Conservation (phyloP, 2,797 vertebrate genomes). For the Toxotes lorentzi region DNA sequence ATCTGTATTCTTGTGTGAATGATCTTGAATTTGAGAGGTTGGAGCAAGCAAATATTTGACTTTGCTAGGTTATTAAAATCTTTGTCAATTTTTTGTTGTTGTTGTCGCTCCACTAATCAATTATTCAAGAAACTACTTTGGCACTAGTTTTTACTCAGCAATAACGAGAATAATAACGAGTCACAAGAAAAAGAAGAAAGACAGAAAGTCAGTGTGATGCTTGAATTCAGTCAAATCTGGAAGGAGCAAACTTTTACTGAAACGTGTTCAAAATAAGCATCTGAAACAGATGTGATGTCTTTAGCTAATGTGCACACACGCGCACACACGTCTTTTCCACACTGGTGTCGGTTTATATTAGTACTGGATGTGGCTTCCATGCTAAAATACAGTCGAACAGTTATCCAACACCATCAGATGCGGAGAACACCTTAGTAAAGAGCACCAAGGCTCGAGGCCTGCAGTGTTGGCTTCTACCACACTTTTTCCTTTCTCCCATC, state of each 20-base stretch:
- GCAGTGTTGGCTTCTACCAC: conserved; percentile 14
- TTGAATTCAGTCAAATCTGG: conserved; percentile 30
- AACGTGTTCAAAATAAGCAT: conserved; percentile 39
- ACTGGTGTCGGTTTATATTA: conserved; percentile 24
- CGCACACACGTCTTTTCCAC: conserved; percentile 20
- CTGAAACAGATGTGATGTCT: conserved; percentile 52
- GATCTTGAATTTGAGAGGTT: not conserved
- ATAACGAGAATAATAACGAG: not conserved
- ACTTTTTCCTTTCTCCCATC: conserved; percentile 43
- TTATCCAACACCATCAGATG: conserved; percentile 36
- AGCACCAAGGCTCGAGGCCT: not conserved
- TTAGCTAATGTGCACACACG: conserved; percentile 17
- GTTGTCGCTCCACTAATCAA: not conserved
- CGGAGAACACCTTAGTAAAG: not conserved
- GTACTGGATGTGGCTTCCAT: conserved; percentile 18
- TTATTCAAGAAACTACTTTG: not conserved
- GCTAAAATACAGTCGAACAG: conserved; percentile 17
- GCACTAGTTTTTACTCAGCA: not conserved
- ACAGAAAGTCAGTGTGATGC: not conserved
- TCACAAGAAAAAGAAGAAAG: not conserved
- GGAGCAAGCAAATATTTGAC: not conserved
- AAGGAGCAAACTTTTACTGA: conserved; percentile 19
- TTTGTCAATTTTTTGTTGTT: not conserved
- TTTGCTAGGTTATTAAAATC: not conserved
- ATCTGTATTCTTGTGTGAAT: no score